These are phyloP conservation scores for Scaptomyza parva DNA, from an alignment of 2,888 invertebrate genomes.

Conservation along the genomic window DNA sequence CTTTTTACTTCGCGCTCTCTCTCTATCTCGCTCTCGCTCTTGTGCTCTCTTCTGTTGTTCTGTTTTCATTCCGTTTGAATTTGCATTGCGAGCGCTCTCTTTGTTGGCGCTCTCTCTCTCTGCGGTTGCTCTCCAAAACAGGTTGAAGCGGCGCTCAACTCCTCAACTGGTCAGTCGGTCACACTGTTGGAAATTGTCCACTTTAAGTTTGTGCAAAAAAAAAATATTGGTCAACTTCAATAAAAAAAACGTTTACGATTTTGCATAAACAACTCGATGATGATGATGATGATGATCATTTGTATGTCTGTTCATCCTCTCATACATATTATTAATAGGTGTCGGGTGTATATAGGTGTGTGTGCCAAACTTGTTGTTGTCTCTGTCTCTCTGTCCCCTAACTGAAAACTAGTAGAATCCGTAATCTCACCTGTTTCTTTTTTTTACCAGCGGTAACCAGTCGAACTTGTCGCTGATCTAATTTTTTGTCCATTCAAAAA, in stretches of 20 bases:
- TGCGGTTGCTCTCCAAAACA: conserved; percentile 33
- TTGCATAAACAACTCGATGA: conserved; percentile 29
- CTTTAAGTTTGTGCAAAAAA: conserved; percentile 38
- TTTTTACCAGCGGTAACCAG: conserved; percentile 35
- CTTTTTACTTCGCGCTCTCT: conserved; percentile 1
- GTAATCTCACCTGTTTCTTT: conserved; percentile 53
- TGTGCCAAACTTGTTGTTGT: conserved; percentile 48
- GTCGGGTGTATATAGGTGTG: conserved; percentile 8
- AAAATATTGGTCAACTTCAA: conserved; percentile 58
- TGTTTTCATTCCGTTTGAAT: conserved; percentile 22
- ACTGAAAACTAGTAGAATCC: conserved; percentile 42
- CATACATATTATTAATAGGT: neutral
- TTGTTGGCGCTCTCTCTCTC: neutral
- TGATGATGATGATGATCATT: conserved; percentile 7
- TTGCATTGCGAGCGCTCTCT: conserved; percentile 50
- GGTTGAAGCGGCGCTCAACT: conserved; percentile 26
- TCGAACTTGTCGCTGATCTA: conserved; percentile 46
- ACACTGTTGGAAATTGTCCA: conserved; percentile 45
- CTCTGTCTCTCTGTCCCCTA: neutral
- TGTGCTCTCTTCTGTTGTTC: no score
- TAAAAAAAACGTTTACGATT: conserved; percentile 14
- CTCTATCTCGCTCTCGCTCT: neutral
- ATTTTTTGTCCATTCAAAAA: conserved; percentile 35
- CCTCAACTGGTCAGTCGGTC: conserved; percentile 52
- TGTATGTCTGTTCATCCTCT: conserved; percentile 8